A percentile compares a stretch with the other conserved stretches of the same genome.
phyloP scores from a whole-genome alignment of 2,888 invertebrate species.

The Ochropleura leucogaster region DNA sequence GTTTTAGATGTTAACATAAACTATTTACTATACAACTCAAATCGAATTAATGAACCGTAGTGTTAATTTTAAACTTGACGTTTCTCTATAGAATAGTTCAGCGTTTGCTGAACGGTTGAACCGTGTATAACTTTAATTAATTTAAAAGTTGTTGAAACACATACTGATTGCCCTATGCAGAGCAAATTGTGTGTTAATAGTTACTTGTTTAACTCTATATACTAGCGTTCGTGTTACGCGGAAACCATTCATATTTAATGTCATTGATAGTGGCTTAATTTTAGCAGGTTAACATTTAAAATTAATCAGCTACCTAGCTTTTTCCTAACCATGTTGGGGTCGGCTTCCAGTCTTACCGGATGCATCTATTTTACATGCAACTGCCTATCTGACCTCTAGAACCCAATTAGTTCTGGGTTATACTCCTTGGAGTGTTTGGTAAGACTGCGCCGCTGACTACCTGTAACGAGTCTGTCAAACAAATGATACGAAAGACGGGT shows the following conservation, averaged over 20 bases:
- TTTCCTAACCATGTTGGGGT: no score
- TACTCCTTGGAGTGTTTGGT: no score
- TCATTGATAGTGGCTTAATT: neutral
- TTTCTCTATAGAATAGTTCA: neutral
- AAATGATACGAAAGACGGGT: no score
- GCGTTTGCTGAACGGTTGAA: slow-evolving; percentile 1
- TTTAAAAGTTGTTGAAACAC: slow-evolving; percentile 1
- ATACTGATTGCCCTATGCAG: slow-evolving; percentile 27
- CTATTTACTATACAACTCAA: slow-evolving; percentile 7
- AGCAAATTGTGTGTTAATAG: slow-evolving; percentile 14
- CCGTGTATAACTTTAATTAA: slow-evolving; percentile 18
- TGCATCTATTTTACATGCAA: no score
- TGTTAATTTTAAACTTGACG: slow-evolving; percentile 16
- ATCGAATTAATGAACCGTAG: slow-evolving; percentile 23
- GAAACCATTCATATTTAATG: neutral
- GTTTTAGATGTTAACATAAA: neutral
- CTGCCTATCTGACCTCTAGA: no score
- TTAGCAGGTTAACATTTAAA: neutral
- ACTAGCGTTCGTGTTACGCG: neutral
- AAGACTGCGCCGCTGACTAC: no score
- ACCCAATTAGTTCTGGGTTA: no score
- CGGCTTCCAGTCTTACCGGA: no score
- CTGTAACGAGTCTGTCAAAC: no score
- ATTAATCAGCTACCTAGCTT: neutral
- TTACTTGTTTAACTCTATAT: neutral